A percentile compares a stretch with the other conserved stretches of the same genome.
These are phyloP conservation scores for Philereme vetulata DNA, from an alignment of 2,888 invertebrate genomes.

Conservation along the genomic window DNA sequence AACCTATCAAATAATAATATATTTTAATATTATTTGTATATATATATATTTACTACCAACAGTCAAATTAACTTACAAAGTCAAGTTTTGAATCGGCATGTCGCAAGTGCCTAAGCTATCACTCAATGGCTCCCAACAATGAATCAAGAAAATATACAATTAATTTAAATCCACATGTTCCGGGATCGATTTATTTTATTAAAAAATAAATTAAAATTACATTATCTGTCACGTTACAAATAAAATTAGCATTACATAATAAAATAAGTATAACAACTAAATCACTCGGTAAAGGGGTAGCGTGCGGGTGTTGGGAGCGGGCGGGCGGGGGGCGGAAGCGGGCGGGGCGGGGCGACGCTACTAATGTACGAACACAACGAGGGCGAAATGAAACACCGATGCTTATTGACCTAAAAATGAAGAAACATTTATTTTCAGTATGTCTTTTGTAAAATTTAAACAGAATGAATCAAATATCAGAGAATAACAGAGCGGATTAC, in stretches of 20 bases:
- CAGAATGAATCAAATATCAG: constrained; percentile 82
- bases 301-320: constrained; percentile 4
- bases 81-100: constrained; percentile 9
- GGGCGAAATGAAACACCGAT: constrained; percentile 79
- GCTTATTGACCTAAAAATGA: constrained; percentile 88
- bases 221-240: constrained; percentile 41
- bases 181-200: constrained; percentile 38
- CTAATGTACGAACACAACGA: constrained; percentile 35
- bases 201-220: constrained; percentile 42
- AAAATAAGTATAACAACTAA: constrained; percentile 41
- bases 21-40: too few relatives aligned
- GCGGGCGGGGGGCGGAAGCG: neutral
- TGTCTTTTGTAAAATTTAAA: constrained; percentile 87
- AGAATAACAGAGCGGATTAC: constrained; percentile 80
- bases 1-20: too few relatives aligned
- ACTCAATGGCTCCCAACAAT: constrained; percentile 26
- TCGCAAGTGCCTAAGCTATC: neutral
- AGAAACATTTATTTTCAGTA: constrained; percentile 89
- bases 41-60: too few relatives aligned
- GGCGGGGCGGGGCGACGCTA: constrained; percentile 2
- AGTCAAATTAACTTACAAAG: constrained; percentile 19
- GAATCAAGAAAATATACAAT: constrained; percentile 37
- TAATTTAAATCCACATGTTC: constrained; percentile 34
- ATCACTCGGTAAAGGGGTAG: constrained; percentile 37
- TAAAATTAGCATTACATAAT: constrained; percentile 41